These are phyloP conservation scores for Colletes gigas DNA, from an alignment of 1,140 invertebrate genomes.

Conservation along the genomic window DNA sequence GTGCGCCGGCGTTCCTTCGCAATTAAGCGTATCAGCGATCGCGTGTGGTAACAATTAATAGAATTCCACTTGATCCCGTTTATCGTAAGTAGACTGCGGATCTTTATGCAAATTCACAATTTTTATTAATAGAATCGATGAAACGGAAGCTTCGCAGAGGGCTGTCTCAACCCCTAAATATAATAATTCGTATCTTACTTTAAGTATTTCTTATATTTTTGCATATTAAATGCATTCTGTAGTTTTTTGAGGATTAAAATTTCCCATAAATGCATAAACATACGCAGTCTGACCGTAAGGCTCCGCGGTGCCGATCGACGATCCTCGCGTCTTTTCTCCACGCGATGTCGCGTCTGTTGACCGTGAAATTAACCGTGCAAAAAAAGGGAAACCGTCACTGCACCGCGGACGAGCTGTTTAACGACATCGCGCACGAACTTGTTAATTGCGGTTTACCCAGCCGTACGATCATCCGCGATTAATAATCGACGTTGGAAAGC, in stretches of 20 bases:
- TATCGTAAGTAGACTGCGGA: no score
- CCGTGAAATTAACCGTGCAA: conserved; percentile 26
- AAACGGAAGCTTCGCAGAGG: no score
- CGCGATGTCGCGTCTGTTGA: background rate
- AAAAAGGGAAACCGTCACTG: conserved; percentile 1
- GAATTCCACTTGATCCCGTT: background rate
- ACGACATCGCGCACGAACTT: conserved; percentile 17
- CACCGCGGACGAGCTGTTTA: conserved; percentile 1
- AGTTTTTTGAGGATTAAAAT: no score
- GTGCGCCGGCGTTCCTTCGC: background rate
- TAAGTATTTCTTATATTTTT: no score
- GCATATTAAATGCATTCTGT: no score
- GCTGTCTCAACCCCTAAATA: no score
- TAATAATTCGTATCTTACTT: no score
- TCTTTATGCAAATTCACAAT: no score
- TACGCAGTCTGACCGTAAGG: no score
- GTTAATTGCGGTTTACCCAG: conserved; percentile 34
- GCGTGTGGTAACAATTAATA: conserved; percentile 5
- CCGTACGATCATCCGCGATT: conserved; percentile 36
- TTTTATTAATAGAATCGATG: no score
- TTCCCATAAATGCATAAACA: no score
- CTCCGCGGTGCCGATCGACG: background rate
- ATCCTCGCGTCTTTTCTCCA: background rate
- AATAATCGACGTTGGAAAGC: conserved; percentile 42
- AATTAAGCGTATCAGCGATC: conserved; percentile 24